Evolutionary conservation across 2,888 invertebrate genomes (phyloP), one percentile per base, ranked within the genome.

Genomic region (Hemithea aestivaria): DNA sequence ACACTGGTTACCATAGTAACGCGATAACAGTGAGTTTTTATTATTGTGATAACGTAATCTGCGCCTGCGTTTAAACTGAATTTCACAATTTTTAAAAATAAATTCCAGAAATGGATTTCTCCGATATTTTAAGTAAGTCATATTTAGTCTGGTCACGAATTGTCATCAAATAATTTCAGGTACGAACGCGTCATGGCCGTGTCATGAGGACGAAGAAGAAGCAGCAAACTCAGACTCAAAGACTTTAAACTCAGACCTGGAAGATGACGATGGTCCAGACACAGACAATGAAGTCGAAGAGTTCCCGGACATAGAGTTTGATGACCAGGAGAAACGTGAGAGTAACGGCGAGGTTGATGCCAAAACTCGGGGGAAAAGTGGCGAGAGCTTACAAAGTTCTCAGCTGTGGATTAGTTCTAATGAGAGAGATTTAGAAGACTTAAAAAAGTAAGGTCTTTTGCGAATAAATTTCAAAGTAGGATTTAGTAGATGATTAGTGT

Each of bases 391-490:
- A 39, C 84, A 84, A 59, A 82, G 63, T 49, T 47, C 80, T 27
- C 16, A 16, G 16, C 51, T 81, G 6, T 87, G 85, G 84, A 77
- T 81, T 21, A 82, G 79, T 61, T 72, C 84, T 20, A 79, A 79
- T 61, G 87, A 85, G 74, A 85, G 89, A 76, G 87, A 87, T 58
- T 51, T 80, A 56, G 88, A 88, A 73, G 89, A 89, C 77, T 81
- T 89, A 62, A 84, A 87, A 75, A 85, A 79, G 87, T 87, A 62
- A 41, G 48, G 46, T 37, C 20, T 35, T 35, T 16, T 8, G n/a
- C n/a, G n/a, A n/a, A n/a, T n/a, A n/a, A n/a, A n/a, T n/a, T n/a
- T n/a, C n/a, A n/a, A n/a, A n/a, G n/a, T n/a, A n/a, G n/a, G n/a
- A n/a, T n/a, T n/a, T n/a, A n/a, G n/a, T n/a, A n/a, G n/a, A n/a